Evolutionary conservation across 2,888 invertebrate genomes (phyloP).

Genomic region (Meteorus cinctellus): DNA sequence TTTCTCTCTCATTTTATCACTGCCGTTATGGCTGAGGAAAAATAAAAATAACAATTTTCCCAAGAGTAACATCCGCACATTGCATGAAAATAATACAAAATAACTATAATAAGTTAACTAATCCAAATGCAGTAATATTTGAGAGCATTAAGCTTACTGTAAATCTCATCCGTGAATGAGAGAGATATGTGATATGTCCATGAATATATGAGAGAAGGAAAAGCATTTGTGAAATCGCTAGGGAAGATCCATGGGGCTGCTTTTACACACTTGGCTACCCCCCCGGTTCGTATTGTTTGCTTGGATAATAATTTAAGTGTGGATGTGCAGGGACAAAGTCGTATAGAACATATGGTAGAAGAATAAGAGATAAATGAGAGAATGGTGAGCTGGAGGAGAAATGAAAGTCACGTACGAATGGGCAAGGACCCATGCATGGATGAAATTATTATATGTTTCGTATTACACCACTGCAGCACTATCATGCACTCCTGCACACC

Average conservation of each 20-base stretch:
- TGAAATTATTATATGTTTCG: constrained; percentile 1
- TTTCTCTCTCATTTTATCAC: not conserved
- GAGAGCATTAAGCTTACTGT: constrained; percentile 21
- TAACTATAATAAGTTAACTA: constrained; percentile 17
- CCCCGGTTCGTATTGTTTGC: constrained; percentile 57
- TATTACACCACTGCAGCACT: not conserved
- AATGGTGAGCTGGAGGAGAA: not conserved
- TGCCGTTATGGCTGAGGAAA: not conserved
- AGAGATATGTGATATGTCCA: constrained; percentile 21
- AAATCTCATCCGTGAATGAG: constrained; percentile 28
- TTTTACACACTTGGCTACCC: constrained; percentile 27
- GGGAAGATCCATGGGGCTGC: constrained; percentile 17
- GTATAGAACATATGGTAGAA: not conserved
- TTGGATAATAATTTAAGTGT: constrained; percentile 60
- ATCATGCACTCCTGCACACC: not conserved
- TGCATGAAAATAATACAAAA: constrained; percentile 4
- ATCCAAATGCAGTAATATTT: constrained; percentile 15
- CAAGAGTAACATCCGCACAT: not conserved
- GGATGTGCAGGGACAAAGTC: constrained; percentile 36
- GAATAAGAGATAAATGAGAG: not conserved
- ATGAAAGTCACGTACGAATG: constrained; percentile 10
- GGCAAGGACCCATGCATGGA: not conserved
- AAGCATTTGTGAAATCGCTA: constrained; percentile 50
- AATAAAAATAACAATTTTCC: not conserved
- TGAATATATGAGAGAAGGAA: constrained; percentile 21